Conservation (phyloP, 2,113 vertebrate species). For the Rhombomys opimus region DNA sequence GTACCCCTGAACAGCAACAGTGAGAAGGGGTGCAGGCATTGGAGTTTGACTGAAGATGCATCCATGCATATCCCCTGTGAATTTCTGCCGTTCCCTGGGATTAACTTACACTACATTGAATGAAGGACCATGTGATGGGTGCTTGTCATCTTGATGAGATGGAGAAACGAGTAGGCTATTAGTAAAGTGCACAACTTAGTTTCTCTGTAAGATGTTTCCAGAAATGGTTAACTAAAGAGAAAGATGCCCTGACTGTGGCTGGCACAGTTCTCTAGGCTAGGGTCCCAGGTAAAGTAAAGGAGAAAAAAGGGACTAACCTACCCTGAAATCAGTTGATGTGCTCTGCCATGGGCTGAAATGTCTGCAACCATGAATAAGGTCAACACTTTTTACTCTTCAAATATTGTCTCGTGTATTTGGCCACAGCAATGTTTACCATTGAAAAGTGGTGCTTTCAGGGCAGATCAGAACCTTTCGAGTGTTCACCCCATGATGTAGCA, state of each 20-base stretch:
- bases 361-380: background rate
- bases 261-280: background rate
- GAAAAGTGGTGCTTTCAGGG: too few relatives aligned
- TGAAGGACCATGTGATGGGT: background rate
- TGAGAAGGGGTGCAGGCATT: background rate
- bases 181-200: background rate
- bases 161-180: background rate
- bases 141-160: background rate
- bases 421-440: background rate
- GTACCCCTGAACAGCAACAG: background rate
- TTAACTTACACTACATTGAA: background rate
- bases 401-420: background rate
- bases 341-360: background rate
- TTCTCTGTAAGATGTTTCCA: background rate
- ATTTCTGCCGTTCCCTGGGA: fast-evolving
- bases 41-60: background rate
- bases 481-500: background rate
- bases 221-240: background rate
- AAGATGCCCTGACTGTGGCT: background rate
- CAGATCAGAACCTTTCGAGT: background rate
- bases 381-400: background rate
- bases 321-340: background rate
- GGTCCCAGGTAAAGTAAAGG: background rate
- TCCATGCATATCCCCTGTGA: background rate
- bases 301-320: too few relatives aligned